Evolutionary conservation across 2,797 vertebrate species (phyloP).

Genomic region (Monodelphis domestica): DNA sequence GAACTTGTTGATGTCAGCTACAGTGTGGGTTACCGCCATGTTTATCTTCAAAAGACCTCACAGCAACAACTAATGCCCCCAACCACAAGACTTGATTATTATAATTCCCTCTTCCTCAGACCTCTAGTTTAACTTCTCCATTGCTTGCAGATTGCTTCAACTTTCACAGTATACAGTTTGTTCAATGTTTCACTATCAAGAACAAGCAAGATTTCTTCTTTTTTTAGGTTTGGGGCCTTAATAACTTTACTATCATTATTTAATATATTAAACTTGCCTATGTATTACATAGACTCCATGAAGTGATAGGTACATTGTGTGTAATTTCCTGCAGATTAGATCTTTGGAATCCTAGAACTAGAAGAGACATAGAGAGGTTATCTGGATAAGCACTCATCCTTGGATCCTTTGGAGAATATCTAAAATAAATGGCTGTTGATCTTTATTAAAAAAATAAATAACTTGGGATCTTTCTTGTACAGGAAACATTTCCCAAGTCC

Average conservation of each 20-base stretch:
- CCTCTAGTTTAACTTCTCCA: slow-evolving; percentile 46
- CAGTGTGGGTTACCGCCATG: slow-evolving; percentile 64
- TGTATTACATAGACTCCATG: slow-evolving; percentile 14
- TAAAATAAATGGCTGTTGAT: slow-evolving; percentile 63
- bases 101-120: slow-evolving; percentile 62
- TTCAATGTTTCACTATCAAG: slow-evolving; percentile 55
- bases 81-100: slow-evolving; percentile 74
- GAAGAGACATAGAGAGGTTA: slow-evolving; percentile 49
- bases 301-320: slow-evolving; percentile 43
- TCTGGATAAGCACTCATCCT: slow-evolving; percentile 47
- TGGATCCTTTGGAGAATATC: slow-evolving; percentile 38
- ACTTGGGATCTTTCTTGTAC: slow-evolving; percentile 51
- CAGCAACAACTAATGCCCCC: slow-evolving; percentile 69
- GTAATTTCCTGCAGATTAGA: slow-evolving; percentile 58
- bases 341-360: slow-evolving; percentile 40
- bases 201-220: slow-evolving; percentile 42
- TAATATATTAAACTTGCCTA: neutral
- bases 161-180: slow-evolving; percentile 55
- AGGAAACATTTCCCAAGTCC: neutral
- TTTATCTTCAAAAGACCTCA: slow-evolving; percentile 76
- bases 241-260: neutral
- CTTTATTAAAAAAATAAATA: slow-evolving; percentile 51
- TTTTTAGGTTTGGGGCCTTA: slow-evolving; percentile 28
- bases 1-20: slow-evolving; percentile 70
- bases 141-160: slow-evolving; percentile 69